Base-by-base conservation (phyloP, 2,113 vertebrate genomes). In the Microcebus murinus region DNA sequence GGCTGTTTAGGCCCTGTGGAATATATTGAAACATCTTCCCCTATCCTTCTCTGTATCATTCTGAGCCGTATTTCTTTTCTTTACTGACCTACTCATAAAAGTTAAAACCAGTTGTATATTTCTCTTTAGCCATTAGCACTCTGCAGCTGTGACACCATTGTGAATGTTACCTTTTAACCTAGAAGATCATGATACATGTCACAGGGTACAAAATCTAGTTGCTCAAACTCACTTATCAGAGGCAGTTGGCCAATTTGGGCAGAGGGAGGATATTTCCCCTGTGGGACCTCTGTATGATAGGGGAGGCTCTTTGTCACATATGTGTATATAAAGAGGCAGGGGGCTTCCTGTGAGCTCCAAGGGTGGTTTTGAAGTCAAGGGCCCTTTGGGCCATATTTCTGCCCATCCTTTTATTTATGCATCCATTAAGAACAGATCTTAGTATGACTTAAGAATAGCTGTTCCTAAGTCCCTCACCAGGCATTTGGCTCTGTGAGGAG, bases 121-220 rank as follows among this genome's bases (percentile, higher is more conserved):
- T 94, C 31, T 94, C n/a, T 97, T 85, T 68, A 73, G 13, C 59
- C 79, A 85, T 71, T 93, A 93, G 71, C 68, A 91, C 34, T 23
- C 55, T 93, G 31, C 20, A 93, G 77, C 68, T 95, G 55, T 86
- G 50, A 65, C 48, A 85, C 21, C 82, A 89, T 73, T 42, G 21
- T 91, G 61, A 76, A 8, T 81, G n/a, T 86, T 21, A 93, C 71
- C 59, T 91, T 88, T 95, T 91, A 96, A 97, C 45, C 27, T 29
- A 84, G 50, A 34, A 94, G 42, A 57, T 20, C 25, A 81, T 88
- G 39, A 61, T 71, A 55, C 57, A 94, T 63, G 48, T 79, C 31
- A 94, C 31, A 91, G 86, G 36, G 50, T 79, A 59, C 7, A 97
- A 96, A 85, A 39, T 5, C 48, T 57, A 79, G 39, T 85, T 96